A percentile compares a stretch with the other conserved stretches of the same genome.
These are phyloP conservation scores for Drosophila subquinaria DNA, from an alignment of 2,888 invertebrate species.

Conservation along the genomic window DNA sequence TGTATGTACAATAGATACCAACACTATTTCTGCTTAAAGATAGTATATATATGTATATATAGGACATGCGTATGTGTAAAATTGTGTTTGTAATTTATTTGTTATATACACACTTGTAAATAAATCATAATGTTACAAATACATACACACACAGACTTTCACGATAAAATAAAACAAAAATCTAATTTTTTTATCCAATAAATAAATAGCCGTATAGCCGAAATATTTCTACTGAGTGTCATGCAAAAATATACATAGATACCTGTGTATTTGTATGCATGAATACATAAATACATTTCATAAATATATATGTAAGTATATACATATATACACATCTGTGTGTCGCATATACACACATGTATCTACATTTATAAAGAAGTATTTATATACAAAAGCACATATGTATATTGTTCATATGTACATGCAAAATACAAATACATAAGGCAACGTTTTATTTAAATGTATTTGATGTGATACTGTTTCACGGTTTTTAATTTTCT, in stretches of 20 bases:
- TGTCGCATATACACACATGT: constrained; percentile 28
- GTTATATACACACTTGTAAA: constrained; percentile 18
- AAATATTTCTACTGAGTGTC: constrained; percentile 45
- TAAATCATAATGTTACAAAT: constrained; percentile 19
- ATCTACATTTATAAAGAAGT: constrained; percentile 22
- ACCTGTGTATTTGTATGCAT: constrained; percentile 45
- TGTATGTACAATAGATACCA: constrained; percentile 29
- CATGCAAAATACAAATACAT: constrained; percentile 43
- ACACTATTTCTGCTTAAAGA: constrained; percentile 30
- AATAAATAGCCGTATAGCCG: constrained; percentile 43
- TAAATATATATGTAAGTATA: constrained; percentile 46
- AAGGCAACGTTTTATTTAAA: constrained; percentile 48
- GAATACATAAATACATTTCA: constrained; percentile 53
- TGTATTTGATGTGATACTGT: constrained; percentile 44
- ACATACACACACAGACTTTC: constrained; percentile 1
- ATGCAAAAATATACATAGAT: constrained; percentile 45
- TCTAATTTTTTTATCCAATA: constrained; percentile 26
- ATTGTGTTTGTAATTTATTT: constrained; percentile 4
- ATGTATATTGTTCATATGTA: constrained; percentile 14
- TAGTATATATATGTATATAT: constrained; percentile 14
- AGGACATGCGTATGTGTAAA: constrained; percentile 5
- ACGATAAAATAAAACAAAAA: constrained; percentile 11
- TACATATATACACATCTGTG: constrained; percentile 32
- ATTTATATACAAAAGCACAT: constrained; percentile 27
- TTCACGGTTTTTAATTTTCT: constrained; percentile 45